Base-by-base conservation (phyloP, 2,888 invertebrate genomes). In the Nipponacmea schrenckii region DNA sequence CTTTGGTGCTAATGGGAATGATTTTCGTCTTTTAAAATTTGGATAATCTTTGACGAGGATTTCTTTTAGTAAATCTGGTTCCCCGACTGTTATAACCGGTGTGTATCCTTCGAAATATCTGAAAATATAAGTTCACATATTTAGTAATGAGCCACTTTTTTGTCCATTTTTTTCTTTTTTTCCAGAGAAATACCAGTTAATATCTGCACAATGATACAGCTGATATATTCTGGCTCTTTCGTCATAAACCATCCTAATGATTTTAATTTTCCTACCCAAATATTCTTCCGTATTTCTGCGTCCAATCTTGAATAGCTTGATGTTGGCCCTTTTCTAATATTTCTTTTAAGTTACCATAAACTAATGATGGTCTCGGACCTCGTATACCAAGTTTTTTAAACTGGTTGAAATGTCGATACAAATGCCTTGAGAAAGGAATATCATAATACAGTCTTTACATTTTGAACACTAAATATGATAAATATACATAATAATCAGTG, bases 11-110 rank as follows among this genome's bases (percentile, higher is more conserved):
- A 87, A 71, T 1, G 87, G 86, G 65, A 86, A 87, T 1, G 81
- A 85, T 83, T 88, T 88, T 77, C 90, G 80, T 17, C 82, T 85
- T 70, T 87, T 84, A 79, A 89, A 90, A 73, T 85, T 83, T 24
- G 83, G 81, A 70, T 89, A 89, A 68, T 90, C 88, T 74, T 87
- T 88, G 27, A 89, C 81, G 17, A 90, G 84, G 45, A 90, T 77
- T 62, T 89, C 86, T 63, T 86, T 83, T 7, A 90, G 74, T 72
- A 90, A 83, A 20, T 86, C 87, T 0, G 87, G 83, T 71, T 90
- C 89, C 56, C 87, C 84, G 4, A 87, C 82, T 4, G 88, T 85
- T 26, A 90, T 72, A 0, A 87, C 84, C 0, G 87, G 87, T 0
- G 81, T 81, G 75, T 83, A 82, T 0, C 88, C 88, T 72, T 87